phyloP scores from a whole-genome alignment of 2,888 invertebrate genomes.

The Pristionchus maxplancki region DNA sequence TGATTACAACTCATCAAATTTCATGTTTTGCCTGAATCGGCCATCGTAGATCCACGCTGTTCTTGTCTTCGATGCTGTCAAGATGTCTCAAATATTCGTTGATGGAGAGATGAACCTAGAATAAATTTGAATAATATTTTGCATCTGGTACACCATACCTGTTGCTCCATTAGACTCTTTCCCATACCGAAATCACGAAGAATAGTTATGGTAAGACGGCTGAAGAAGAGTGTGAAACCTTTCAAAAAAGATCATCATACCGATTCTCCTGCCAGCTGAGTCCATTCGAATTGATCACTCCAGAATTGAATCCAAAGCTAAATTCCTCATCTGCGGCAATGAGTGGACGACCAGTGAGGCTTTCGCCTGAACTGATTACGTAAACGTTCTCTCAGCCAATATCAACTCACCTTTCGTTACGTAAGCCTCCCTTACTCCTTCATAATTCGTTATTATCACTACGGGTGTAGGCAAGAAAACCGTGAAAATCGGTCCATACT shows the following conservation, averaged over 20 bases:
- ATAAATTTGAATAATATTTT: neutral
- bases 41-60: neutral
- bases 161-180: neutral
- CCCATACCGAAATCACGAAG: conserved; percentile 1
- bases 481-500: neutral
- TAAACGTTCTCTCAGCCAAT: no score
- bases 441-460: neutral
- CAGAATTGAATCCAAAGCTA: neutral
- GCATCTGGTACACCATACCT: neutral
- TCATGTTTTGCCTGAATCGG: neutral
- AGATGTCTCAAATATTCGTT: neutral
- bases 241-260: no score
- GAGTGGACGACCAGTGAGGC: neutral
- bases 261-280: neutral
- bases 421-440: neutral
- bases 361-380: neutral
- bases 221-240: no score
- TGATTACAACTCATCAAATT: neutral
- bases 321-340: neutral
- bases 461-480: neutral
- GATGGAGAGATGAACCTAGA: neutral
- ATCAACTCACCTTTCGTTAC: neutral
- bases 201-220: neutral
- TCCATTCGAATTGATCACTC: neutral
- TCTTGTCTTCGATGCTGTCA: neutral